These are phyloP conservation scores for Astropecten irregularis DNA, from an alignment of 53 echinoderm and acorn worm genomes.

Conservation along the genomic window DNA sequence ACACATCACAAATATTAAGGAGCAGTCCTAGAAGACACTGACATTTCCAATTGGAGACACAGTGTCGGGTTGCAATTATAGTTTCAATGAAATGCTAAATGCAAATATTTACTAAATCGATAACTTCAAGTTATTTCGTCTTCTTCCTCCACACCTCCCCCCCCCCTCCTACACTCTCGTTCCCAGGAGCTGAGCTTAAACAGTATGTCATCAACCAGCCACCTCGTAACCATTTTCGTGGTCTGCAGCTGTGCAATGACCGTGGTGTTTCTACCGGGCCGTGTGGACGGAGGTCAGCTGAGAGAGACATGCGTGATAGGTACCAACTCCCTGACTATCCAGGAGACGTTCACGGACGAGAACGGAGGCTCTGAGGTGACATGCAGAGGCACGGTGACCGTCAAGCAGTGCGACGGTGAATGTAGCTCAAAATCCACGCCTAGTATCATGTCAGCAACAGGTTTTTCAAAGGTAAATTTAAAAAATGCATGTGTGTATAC, in stretches of 20 bases:
- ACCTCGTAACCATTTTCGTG: background rate
- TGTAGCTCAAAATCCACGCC: constrained; percentile 21
- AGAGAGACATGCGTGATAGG: background rate
- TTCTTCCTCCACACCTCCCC: too few species aligned
- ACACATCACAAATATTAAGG: background rate
- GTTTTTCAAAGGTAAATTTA: constrained; percentile 28
- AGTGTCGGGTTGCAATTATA: background rate
- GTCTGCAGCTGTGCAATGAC: constrained; percentile 5
- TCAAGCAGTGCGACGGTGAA: constrained; percentile 38
- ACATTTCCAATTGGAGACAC: background rate
- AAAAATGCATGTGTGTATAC: too few species aligned
- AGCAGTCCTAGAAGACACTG: background rate
- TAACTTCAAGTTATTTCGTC: background rate
- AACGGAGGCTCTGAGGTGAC: background rate
- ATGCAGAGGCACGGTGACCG: constrained; percentile 32
- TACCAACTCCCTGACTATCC: background rate
- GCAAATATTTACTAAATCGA: background rate
- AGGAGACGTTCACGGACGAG: constrained; percentile 12
- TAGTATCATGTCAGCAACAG: background rate
- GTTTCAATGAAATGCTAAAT: background rate
- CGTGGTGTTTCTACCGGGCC: constrained; percentile 4
- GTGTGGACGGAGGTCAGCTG: constrained; percentile 5
- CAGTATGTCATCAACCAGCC: background rate
- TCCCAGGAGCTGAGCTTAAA: background rate
- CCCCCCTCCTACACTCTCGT: too few species aligned